Evolutionary conservation across 2,888 invertebrate genomes (phyloP).

Genomic region (Conistra vaccinii): DNA sequence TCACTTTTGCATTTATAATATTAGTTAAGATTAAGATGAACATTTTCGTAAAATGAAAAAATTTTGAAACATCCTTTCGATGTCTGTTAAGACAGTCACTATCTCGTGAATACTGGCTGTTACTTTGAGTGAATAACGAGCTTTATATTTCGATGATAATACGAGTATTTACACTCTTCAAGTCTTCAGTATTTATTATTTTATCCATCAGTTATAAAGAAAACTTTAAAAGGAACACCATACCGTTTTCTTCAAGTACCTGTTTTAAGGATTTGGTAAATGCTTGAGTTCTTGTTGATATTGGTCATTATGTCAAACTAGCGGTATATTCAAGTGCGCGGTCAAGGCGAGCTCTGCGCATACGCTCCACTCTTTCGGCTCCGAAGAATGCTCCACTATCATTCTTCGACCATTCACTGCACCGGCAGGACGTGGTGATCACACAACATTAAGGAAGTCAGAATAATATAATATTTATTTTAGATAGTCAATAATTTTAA

Average conservation of each 20-base stretch:
- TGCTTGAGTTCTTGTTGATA: slow-evolving; percentile 68
- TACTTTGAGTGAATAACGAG: not conserved
- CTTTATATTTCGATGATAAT: not conserved
- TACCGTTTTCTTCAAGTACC: slow-evolving; percentile 11
- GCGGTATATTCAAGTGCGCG: slow-evolving; percentile 86
- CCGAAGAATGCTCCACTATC: slow-evolving; percentile 67
- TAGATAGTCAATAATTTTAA: slow-evolving; percentile 27
- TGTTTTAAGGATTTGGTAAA: slow-evolving; percentile 48
- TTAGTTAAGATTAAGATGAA: too few species aligned
- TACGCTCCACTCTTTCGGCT: slow-evolving; percentile 61
- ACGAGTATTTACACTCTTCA: not conserved
- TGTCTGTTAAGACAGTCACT: not conserved
- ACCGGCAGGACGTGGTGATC: slow-evolving; percentile 67
- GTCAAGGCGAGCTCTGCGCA: slow-evolving; percentile 77
- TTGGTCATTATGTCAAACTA: slow-evolving; percentile 83
- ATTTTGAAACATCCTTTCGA: not conserved
- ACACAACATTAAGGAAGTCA: slow-evolving; percentile 8
- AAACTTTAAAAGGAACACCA: not conserved
- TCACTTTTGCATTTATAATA: too few species aligned
- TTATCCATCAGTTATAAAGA: not conserved
- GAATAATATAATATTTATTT: slow-evolving; percentile 8
- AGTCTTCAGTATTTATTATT: not conserved
- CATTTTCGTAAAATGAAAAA: not conserved
- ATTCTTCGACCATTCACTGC: slow-evolving; percentile 73
- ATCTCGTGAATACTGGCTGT: not conserved